Evolutionary conservation across 2,888 invertebrate species (phyloP), one percentile per base, ranked within the genome.

Genomic region (Tipula confusa): DNA sequence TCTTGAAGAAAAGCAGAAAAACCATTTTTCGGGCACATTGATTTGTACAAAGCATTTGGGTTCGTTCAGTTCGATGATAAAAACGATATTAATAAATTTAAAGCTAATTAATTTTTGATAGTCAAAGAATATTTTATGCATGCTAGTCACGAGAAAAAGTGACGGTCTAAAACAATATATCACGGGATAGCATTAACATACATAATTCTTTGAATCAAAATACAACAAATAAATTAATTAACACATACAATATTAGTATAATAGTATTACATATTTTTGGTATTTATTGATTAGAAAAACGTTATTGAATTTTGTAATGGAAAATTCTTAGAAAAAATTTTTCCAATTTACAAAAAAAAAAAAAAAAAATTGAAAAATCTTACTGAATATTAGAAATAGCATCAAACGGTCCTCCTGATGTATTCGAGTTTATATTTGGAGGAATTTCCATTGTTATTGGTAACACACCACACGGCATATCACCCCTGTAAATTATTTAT

Each of bases 401-500:
- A 83, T 84, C 85, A 83, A 83, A 31, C 83, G 83, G 84, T 85
- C 85, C 85, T 85, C 85, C 85, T 83, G 85, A 36, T 43, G 84
- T 82, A 18, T 83, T 84, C 64, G 83, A 82, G 83, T 83, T 24
- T 24, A 43, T 80, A 80, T 83, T 84, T 48, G 79, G 84, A 11
- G 82, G 28, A 43, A 43, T 18, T 83, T 43, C 43, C 43, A 43
- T 29, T 83, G 83, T 28, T 83, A 85, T 83, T 80, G 48, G 82
- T 83, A 85, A 84, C 24, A 36, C 83, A 83, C 84, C 84, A 36
- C 85, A 85, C 84, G 88, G 88, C 88, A 88, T 88, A 85, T 88
- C 88, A 85, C 88, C 88, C 84, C 88, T 87, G 86, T 88, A 88
- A 86, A 88, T 86, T 85, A 87, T 88, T 86, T n/a, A n/a, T n/a